Conservation (phyloP, 2,888 invertebrate genomes). For the Phengaris alcon region DNA sequence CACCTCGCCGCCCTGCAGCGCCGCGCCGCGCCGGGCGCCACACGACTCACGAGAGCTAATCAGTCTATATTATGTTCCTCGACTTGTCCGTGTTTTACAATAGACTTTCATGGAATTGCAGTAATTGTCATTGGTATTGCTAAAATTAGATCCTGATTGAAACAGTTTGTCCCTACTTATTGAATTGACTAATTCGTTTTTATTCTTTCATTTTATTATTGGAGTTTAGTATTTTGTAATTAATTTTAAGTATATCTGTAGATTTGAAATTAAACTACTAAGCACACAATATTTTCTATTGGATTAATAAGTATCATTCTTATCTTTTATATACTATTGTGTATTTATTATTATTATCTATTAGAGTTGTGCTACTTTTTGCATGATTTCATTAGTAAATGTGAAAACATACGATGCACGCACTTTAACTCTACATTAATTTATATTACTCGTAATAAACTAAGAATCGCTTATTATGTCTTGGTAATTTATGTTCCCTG, state of each 20-base stretch:
- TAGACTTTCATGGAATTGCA: conserved; percentile 19
- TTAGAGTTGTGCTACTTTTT: neutral
- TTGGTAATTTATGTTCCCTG: neutral
- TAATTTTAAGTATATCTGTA: neutral
- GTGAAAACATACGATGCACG: neutral
- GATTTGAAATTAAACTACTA: neutral
- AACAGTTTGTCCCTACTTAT: conserved; percentile 28
- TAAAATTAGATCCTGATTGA: conserved; percentile 14
- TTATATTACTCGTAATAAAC: neutral
- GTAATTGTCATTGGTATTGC: conserved; percentile 15
- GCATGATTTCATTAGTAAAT: neutral
- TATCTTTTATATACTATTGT: neutral
- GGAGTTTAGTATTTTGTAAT: neutral
- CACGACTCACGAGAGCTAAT: neutral
- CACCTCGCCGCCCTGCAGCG: neutral
- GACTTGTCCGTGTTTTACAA: neutral
- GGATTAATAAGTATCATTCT: neutral
- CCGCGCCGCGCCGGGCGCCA: neutral
- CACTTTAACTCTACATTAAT: neutral
- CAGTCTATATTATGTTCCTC: conserved; percentile 6
- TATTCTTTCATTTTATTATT: neutral
- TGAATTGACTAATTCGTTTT: conserved; percentile 11
- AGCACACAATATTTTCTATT: neutral
- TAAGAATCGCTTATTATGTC: neutral
- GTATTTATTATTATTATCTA: neutral